Conservation (phyloP, 2,797 vertebrate species). For the Balearica regulorum region DNA sequence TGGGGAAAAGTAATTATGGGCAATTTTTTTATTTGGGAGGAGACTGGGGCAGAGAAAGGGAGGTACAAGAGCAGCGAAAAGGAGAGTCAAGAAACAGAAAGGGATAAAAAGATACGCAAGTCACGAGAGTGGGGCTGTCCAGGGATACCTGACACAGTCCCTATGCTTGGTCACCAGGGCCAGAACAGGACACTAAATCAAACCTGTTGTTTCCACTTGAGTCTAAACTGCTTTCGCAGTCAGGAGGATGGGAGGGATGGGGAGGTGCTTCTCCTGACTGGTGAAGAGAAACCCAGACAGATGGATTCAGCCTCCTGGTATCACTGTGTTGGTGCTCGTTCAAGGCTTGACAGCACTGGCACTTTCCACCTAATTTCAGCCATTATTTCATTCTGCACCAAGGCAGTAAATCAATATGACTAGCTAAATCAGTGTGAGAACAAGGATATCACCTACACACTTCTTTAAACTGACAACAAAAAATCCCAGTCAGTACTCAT, state of each 20-base stretch:
- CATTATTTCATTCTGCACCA: background rate
- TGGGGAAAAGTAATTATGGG: background rate
- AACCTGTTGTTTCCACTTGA: background rate
- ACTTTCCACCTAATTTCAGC: background rate
- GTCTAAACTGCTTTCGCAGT: background rate
- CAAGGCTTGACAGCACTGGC: background rate
- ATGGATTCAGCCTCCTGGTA: background rate
- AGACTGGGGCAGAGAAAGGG: background rate
- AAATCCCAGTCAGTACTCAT: background rate
- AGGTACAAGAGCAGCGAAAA: background rate
- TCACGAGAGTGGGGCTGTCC: background rate
- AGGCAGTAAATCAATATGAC: background rate
- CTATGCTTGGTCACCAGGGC: background rate
- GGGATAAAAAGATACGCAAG: background rate
- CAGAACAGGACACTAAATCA: background rate
- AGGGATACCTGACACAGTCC: background rate
- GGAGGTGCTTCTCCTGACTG: background rate
- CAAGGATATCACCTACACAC: background rate
- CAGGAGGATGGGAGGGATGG: background rate
- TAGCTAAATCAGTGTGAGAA: background rate
- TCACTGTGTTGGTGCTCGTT: background rate
- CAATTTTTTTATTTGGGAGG: background rate
- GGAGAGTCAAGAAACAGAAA: background rate
- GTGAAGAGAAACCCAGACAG: background rate
- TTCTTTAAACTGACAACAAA: background rate